These are phyloP conservation scores for Montipora efflorescens DNA, from an alignment of 64 coral and sea anemone species.

Conservation along the genomic window DNA sequence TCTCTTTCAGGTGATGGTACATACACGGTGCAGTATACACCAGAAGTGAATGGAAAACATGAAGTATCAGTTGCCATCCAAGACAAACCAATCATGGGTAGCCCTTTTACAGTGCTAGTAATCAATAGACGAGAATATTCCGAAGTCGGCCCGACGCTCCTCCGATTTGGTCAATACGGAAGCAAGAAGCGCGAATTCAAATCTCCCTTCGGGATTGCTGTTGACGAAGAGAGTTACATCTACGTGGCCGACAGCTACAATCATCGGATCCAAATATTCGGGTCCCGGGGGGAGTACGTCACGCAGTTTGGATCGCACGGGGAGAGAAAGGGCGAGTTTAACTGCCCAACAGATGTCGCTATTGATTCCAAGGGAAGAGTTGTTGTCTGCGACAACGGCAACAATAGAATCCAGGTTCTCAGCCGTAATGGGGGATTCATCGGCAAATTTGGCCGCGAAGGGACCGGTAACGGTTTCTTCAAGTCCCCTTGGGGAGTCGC, in stretches of 20 bases:
- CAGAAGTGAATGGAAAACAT: conserved; percentile 94
- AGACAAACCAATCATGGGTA: conserved; percentile 97
- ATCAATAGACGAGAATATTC: conserved; percentile 97
- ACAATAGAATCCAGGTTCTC: conserved; percentile 93
- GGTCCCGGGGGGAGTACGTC: conserved; percentile 79
- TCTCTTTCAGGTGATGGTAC: conserved; percentile 83
- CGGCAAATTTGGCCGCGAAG: conserved; percentile 96
- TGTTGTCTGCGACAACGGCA: conserved; percentile 96
- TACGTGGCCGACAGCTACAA: conserved; percentile 99
- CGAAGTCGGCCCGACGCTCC: conserved; percentile 91
- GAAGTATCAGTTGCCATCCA: conserved; percentile 84
- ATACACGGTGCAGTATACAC: conserved; percentile 89
- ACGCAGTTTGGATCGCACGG: conserved; percentile 88
- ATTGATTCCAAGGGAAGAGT: conserved; percentile 83
- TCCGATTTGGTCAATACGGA: conserved; percentile 95
- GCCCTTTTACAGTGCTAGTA: conserved; percentile 94
- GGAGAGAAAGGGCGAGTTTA: conserved; percentile 90
- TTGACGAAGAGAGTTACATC: conserved; percentile 82
- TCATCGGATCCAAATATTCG: conserved; percentile 93
- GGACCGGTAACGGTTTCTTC: conserved; percentile 89
- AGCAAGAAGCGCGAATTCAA: conserved; percentile 98
- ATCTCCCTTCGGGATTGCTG: conserved; percentile 89
- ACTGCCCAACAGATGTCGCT: conserved; percentile 97
- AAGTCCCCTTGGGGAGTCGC: conserved; percentile 98
- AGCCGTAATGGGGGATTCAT: conserved; percentile 89